Conservation (phyloP, 2,888 invertebrate species). For the Standfussiana lucernea region DNA sequence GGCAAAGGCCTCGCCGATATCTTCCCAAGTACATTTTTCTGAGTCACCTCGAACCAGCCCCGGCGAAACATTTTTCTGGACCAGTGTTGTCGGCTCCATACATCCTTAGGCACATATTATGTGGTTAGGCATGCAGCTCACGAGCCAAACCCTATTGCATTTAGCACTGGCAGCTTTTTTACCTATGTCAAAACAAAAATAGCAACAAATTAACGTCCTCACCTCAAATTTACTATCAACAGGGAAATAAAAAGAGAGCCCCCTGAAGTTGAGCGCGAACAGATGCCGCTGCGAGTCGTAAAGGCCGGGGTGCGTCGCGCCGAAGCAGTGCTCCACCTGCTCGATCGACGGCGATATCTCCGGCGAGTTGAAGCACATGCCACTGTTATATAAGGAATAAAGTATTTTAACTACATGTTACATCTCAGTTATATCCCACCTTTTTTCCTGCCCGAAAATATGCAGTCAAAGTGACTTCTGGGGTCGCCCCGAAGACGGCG, state of each 20-base stretch:
- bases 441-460: neutral
- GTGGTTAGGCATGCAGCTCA: neutral
- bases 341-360: constrained; percentile 99
- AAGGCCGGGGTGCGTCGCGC: constrained; percentile 99
- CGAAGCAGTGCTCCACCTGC: constrained; percentile 99
- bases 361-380: constrained; percentile 96
- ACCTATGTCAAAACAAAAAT: neutral
- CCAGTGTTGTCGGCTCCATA: neutral
- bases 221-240: constrained; percentile 97
- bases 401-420: neutral
- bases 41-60: neutral
- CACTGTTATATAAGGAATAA: constrained; percentile 86
- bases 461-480: too few relatives aligned
- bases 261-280: constrained; percentile 98
- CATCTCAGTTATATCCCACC: neutral
- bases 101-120: neutral
- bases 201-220: constrained; percentile 41
- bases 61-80: neutral
- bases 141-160: neutral
- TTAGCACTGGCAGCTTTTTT: neutral
- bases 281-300: constrained; percentile 98
- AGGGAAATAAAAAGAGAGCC: constrained; percentile 99
- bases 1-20: neutral
- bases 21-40: neutral
- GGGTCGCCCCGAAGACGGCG: too few relatives aligned